Evolutionary conservation across 1,140 invertebrate species (phyloP).

Genomic region (Metopolophium dirhodum): DNA sequence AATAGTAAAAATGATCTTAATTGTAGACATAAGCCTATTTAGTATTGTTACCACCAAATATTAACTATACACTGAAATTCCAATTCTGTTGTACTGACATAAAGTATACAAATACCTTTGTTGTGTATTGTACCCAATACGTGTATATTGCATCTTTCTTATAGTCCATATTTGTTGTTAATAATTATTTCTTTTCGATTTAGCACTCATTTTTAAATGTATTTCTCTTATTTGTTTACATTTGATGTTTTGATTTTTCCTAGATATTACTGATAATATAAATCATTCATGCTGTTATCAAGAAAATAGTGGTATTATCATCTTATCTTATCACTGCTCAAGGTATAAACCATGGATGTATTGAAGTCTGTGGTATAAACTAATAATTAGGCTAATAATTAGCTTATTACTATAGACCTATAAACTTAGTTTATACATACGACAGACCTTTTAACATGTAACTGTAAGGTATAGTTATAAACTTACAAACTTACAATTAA

Average conservation of each 20-base stretch:
- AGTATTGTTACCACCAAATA: background rate
- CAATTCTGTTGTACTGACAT: background rate
- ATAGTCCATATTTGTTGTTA: slow-evolving; percentile 63
- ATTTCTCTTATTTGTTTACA: slow-evolving; percentile 40
- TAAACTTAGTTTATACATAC: too few relatives aligned
- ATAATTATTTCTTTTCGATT: slow-evolving; percentile 20
- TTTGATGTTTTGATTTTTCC: slow-evolving; percentile 42
- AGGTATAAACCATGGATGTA: too few relatives aligned
- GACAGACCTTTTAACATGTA: too few relatives aligned
- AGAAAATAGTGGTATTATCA: background rate
- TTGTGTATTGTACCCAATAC: slow-evolving; percentile 67
- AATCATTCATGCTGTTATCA: slow-evolving; percentile 30
- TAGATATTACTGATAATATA: background rate
- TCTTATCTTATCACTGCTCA: background rate
- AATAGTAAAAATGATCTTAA: background rate
- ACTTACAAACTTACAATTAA: too few relatives aligned
- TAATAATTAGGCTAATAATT: too few relatives aligned
- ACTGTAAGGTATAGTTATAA: too few relatives aligned
- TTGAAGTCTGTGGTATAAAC: too few relatives aligned
- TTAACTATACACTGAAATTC: background rate
- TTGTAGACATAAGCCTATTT: background rate
- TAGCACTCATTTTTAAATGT: slow-evolving; percentile 44
- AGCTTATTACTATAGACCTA: too few relatives aligned
- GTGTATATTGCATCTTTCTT: slow-evolving; percentile 66
- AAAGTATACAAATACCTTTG: slow-evolving; percentile 62